Base-by-base conservation (phyloP, 2,113 vertebrate species). In the Phycodurus eques region DNA sequence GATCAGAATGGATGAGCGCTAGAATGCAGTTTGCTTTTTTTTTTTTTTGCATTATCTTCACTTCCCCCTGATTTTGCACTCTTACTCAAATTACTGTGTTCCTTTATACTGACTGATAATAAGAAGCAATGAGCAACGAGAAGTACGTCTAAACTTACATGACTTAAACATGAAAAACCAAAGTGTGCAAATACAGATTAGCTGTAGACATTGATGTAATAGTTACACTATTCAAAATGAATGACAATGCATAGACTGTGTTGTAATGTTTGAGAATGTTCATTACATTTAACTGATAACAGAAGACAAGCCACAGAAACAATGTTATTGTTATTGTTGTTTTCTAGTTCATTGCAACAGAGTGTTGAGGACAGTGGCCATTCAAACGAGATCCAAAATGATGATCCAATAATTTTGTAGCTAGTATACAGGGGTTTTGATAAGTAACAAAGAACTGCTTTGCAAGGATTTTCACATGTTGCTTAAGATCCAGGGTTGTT, bases 401-500 rank as follows among this genome's bases (percentile, higher is more conserved):
- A 72, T 73, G 56, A 81, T 68, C 57, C 39, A 80, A 77, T 82
- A 62, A 80, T 85, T 89, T 85, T 89, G 83, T 86, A 87, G 83
- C 78, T 75, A 39, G 35, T 39, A 61, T 35, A 72, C 77, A 86
- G 80, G 85, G 77, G 81, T 81, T 87, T 83, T 86, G 78, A 86
- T 73, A 46, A 80, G 67, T 76, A 75, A 22, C 57, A 67, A 54
- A 65, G 43, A 84, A 79, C 77, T 6, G 19, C 71, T 82, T 80
- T 73, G 75, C 42, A 83, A 83, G 67, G 67, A 78, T 77, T 85
- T 82, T 82, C 74, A 76, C 73, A 82, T 27, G 53, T 68, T 74
- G 76, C 79, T 39, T 62, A 82, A 83, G 65, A 91, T 77, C 78
- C 85, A 88, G 82, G 86, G 78, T 82, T 86, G 81, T 80, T 81